Evolutionary conservation across 2,888 invertebrate species (phyloP).

Genomic region (Scaptomyza caliginosa): DNA sequence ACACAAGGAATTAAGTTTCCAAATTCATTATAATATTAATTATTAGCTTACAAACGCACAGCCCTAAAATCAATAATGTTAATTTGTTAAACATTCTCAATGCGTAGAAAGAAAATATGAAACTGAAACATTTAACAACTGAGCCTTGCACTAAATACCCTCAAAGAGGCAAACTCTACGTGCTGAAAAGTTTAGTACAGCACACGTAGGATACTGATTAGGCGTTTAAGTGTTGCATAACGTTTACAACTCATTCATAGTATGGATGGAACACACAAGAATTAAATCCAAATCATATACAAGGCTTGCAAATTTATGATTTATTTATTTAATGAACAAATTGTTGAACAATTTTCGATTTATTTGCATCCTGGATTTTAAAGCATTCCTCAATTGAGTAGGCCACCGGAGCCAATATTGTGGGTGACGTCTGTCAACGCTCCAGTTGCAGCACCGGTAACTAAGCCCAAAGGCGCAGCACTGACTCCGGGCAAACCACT

Average conservation of each 20-base stretch:
- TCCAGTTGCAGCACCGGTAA: no score
- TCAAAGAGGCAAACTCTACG: constrained; percentile 33
- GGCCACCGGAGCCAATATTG: no score
- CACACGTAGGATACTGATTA: constrained; percentile 49
- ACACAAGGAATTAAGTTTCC: neutral
- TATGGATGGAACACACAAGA: no score
- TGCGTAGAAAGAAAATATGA: neutral
- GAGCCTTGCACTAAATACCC: constrained; percentile 46
- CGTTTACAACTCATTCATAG: no score
- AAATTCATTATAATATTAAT: neutral
- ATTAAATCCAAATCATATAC: neutral
- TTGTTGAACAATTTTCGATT: neutral
- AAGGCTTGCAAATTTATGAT: neutral
- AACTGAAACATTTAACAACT: constrained; percentile 20
- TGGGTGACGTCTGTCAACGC: no score
- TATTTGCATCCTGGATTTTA: neutral
- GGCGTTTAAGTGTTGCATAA: constrained; percentile 14
- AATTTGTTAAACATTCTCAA: constrained; percentile 29
- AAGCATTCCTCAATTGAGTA: no score
- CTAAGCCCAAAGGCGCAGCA: no score
- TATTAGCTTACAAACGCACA: constrained; percentile 47
- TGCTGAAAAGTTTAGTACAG: constrained; percentile 12
- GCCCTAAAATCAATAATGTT: constrained; percentile 10
- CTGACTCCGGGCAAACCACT: no score
- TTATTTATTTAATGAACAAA: neutral